Conservation (phyloP, 1,140 invertebrate genomes). For the Thereuonema tuberculata region DNA sequence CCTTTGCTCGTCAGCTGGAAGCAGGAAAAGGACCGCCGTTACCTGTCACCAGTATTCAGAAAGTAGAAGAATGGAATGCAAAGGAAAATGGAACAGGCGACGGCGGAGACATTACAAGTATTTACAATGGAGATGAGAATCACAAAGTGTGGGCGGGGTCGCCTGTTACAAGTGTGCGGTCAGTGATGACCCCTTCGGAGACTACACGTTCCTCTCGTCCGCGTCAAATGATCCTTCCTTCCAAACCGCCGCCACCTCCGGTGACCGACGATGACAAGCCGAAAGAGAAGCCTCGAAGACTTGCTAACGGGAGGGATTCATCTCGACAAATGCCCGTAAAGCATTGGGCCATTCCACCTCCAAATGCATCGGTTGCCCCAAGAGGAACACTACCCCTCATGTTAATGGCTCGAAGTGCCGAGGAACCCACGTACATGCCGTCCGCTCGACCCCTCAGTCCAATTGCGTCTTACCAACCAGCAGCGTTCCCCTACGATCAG, state of each 20-base stretch:
- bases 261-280: neutral
- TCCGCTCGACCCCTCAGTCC: conserved; percentile 40
- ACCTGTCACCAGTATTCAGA: neutral
- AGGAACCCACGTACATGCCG: conserved; percentile 48
- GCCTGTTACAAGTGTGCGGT: conserved; percentile 19
- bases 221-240: conserved; percentile 58
- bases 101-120: neutral
- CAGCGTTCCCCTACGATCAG: conserved; percentile 45
- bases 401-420: conserved; percentile 25
- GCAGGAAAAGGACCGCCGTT: conserved; percentile 35
- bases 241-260: conserved; percentile 49
- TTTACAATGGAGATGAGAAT: conserved; percentile 69
- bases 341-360: conserved; percentile 15
- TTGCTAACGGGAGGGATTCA: neutral
- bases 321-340: conserved; percentile 7
- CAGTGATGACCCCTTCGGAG: conserved; percentile 48
- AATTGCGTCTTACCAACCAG: conserved; percentile 44
- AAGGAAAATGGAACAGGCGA: neutral
- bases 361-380: conserved; percentile 15
- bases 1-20: conserved; percentile 56
- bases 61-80: neutral
- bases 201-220: conserved; percentile 37
- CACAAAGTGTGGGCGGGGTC: conserved; percentile 73
- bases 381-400: conserved; percentile 16
- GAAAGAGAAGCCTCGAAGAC: neutral